Evolutionary conservation across 2,113 vertebrate species (phyloP).

Genomic region (Speoplatyrhinus poulsoni): DNA sequence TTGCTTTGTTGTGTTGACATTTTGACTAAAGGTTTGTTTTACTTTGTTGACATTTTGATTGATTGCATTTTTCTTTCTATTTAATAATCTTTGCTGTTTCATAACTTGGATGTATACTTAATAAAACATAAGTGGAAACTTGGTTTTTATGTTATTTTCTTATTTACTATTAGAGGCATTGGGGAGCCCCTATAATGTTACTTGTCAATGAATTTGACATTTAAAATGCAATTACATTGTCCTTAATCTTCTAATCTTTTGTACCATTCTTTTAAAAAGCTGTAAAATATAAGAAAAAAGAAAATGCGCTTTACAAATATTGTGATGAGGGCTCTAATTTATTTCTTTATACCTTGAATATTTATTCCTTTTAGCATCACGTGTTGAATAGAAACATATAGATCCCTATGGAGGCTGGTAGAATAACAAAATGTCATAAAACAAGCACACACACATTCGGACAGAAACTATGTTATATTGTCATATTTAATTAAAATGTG

Average conservation of each 20-base stretch:
- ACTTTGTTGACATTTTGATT: too few species aligned
- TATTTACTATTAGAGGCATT: neutral
- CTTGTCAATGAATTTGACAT: too few species aligned
- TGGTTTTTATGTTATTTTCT: neutral
- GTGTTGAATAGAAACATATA: constrained; percentile 29
- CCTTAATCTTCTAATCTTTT: neutral
- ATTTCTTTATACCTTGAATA: constrained; percentile 26
- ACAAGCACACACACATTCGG: neutral
- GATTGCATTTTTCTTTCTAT: too few species aligned
- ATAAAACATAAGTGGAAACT: neutral
- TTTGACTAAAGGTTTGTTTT: too few species aligned
- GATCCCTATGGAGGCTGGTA: constrained; percentile 34
- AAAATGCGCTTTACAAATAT: too few species aligned
- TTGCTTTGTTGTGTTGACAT: neutral
- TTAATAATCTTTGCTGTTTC: too few species aligned
- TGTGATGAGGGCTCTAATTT: neutral
- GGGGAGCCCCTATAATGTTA: too few species aligned
- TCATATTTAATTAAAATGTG: too few species aligned
- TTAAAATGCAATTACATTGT: neutral
- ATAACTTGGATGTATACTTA: too few species aligned
- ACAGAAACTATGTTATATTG: too few species aligned
- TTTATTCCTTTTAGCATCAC: constrained; percentile 21
- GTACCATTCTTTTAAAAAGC: neutral
- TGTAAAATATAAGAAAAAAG: too few species aligned
- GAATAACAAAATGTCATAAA: constrained; percentile 28